A percentile compares a stretch with the other conserved stretches of the same genome.
phyloP scores from a whole-genome alignment of 2,797 vertebrate species.

The Sciurus vulgaris region DNA sequence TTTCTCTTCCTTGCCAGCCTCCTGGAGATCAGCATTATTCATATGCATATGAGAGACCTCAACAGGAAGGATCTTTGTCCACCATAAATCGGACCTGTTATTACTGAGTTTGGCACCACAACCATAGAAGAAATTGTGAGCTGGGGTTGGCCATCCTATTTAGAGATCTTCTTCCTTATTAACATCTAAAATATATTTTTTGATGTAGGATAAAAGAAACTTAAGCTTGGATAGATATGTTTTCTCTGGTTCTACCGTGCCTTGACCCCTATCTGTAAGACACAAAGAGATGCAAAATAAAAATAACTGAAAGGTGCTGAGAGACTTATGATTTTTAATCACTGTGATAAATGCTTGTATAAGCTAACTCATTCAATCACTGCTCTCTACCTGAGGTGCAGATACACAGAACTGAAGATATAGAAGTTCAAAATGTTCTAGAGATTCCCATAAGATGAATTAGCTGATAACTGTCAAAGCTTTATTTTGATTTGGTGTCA shows the following conservation, averaged over 20 bases:
- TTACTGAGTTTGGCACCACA: not conserved
- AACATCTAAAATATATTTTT: not conserved
- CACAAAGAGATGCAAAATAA: not conserved
- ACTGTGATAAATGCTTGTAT: not conserved
- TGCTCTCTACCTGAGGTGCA: not conserved
- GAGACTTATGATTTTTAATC: not conserved
- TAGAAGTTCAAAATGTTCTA: not conserved
- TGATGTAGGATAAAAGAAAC: not conserved
- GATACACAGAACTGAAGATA: not conserved
- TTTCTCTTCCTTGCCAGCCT: not conserved
- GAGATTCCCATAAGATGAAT: not conserved
- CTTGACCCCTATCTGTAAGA: not conserved
- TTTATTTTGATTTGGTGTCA: not conserved
- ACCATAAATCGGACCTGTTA: not conserved
- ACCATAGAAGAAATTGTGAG: not conserved
- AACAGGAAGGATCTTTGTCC: not conserved
- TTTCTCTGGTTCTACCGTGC: not conserved
- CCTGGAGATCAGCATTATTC: not conserved
- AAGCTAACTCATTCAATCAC: not conserved
- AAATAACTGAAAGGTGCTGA: not conserved
- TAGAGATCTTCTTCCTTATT: not conserved
- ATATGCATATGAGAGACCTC: rapidly evolving
- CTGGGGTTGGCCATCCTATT: not conserved
- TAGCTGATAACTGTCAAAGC: not conserved
- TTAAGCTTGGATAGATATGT: not conserved